Percentiles rank a stretch among this genome's conserved stretches.
Conservation (phyloP, 2,113 vertebrate species). For the Etheostoma spectabile region DNA sequence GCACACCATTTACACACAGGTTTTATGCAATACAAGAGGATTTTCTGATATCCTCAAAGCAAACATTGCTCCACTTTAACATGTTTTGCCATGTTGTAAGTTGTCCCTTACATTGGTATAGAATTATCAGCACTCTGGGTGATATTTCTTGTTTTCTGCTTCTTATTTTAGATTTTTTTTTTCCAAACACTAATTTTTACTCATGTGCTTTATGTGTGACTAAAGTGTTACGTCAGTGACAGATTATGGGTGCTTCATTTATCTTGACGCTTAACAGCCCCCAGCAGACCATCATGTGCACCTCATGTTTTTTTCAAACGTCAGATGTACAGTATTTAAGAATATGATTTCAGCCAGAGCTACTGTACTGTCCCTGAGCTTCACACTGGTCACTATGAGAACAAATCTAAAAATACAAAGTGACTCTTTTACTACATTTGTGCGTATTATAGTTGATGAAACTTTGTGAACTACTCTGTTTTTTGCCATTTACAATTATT, state of each 20-base stretch:
- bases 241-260: slow-evolving; percentile 46
- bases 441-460: neutral
- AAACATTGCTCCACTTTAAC: slow-evolving; percentile 73
- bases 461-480: neutral
- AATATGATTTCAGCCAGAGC: slow-evolving; percentile 11
- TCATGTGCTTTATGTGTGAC: slow-evolving; percentile 10
- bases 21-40: slow-evolving; percentile 66
- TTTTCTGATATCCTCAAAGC: slow-evolving; percentile 70
- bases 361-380: slow-evolving; percentile 44
- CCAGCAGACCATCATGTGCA: slow-evolving; percentile 29
- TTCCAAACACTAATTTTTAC: slow-evolving; percentile 23
- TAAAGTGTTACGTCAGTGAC: slow-evolving; percentile 5
- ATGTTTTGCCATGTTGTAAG: slow-evolving; percentile 50
- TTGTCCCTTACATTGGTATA: slow-evolving; percentile 21
- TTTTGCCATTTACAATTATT: neutral
- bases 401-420: neutral
- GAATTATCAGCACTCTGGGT: slow-evolving; percentile 35
- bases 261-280: slow-evolving; percentile 42
- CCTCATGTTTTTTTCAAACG: slow-evolving; percentile 70
- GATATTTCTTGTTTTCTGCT: slow-evolving; percentile 25
- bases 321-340: slow-evolving; percentile 40
- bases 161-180: neutral
- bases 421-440: neutral
- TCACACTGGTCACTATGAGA: too few species aligned
- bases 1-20: slow-evolving; percentile 14